phyloP scores from a whole-genome alignment of 2,113 vertebrate genomes.

The Laticauda laticaudata region DNA sequence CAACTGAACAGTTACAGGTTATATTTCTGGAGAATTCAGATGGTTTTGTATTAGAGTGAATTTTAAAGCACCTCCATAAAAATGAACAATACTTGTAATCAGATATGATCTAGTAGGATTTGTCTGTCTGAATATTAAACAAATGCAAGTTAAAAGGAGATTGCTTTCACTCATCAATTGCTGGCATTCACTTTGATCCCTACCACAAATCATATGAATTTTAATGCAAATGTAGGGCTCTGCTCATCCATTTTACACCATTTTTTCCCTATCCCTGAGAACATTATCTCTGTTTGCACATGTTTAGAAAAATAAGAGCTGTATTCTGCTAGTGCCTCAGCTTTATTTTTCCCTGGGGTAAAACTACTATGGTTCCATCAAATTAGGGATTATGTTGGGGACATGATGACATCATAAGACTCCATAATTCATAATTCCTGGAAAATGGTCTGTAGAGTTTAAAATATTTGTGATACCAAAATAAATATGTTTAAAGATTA shows the following conservation, averaged over 20 bases:
- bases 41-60: not conserved
- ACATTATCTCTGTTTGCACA: not conserved
- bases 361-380: not conserved
- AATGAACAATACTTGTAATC: not conserved
- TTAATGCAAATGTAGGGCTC: not conserved
- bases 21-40: not conserved
- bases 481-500: not conserved
- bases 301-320: not conserved
- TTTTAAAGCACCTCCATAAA: not conserved
- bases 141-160: not conserved
- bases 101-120: not conserved
- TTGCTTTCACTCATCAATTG: not conserved
- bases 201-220: not conserved
- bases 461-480: not conserved
- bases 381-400: not conserved
- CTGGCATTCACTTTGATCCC: not conserved
- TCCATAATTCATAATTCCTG: not conserved
- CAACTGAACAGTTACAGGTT: not conserved
- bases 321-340: not conserved
- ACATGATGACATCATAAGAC: not conserved
- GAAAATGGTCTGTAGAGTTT: not conserved
- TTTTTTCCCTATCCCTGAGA: not conserved
- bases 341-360: not conserved
- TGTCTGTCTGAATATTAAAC: not conserved
- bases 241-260: not conserved